Evolutionary conservation across 92 coral and sea anemone genomes (phyloP).

Genomic region (Anthopleura xanthogrammica): DNA sequence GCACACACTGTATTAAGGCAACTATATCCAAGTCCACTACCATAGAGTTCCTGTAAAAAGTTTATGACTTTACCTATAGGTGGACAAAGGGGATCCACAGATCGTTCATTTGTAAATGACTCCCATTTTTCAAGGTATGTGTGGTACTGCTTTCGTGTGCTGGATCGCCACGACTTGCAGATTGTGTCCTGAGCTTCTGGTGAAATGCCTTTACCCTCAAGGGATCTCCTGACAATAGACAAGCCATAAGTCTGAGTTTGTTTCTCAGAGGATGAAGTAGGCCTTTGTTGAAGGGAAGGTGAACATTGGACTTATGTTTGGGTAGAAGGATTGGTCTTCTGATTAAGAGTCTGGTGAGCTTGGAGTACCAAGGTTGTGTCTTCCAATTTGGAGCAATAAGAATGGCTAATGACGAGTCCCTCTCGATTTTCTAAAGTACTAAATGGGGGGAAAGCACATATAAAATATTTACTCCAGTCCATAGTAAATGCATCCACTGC

Average conservation of each 20-base stretch:
- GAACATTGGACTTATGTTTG: conserved; percentile 40
- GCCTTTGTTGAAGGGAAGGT: conserved; percentile 39
- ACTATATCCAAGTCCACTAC: conserved; percentile 29
- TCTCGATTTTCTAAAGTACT: background rate
- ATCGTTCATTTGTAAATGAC: conserved; percentile 38
- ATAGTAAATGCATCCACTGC: conserved; percentile 56
- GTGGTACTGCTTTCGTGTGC: conserved; percentile 42
- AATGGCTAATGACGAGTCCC: background rate
- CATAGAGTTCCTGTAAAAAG: conserved; percentile 11
- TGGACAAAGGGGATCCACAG: conserved; percentile 51
- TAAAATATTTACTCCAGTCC: conserved; percentile 20
- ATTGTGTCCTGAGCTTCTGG: conserved; percentile 47
- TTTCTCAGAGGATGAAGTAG: conserved; percentile 39
- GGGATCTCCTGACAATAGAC: conserved; percentile 6
- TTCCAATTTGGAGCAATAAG: background rate
- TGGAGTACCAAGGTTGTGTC: conserved; percentile 54
- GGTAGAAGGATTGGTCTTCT: conserved; percentile 38
- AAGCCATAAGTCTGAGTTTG: conserved; percentile 11
- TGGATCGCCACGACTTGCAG: conserved; percentile 46
- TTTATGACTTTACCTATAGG: conserved; percentile 5
- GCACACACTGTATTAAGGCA: background rate
- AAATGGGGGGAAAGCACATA: conserved; percentile 29
- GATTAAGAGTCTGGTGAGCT: conserved; percentile 44
- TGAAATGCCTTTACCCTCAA: conserved; percentile 43
- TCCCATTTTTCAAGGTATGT: conserved; percentile 52